A percentile compares a stretch with the other conserved stretches of the same genome.
Conservation (phyloP, 2,888 invertebrate species). For the Pteria penguin region DNA sequence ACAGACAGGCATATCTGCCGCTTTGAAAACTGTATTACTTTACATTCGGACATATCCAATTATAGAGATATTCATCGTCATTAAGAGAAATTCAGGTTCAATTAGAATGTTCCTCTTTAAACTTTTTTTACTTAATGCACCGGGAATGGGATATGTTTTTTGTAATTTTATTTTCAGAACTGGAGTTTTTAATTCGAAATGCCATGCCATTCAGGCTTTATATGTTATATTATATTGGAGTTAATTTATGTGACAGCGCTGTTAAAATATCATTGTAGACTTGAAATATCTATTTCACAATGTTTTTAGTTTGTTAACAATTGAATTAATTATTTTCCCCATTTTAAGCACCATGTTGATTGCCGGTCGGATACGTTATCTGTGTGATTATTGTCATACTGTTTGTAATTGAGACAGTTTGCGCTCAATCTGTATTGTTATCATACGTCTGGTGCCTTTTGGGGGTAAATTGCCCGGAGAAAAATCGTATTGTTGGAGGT, state of each 20-base stretch:
- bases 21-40: neutral
- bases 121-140: neutral
- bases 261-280: neutral
- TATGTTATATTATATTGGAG: neutral
- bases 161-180: too few relatives aligned
- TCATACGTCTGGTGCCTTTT: slow-evolving; percentile 13
- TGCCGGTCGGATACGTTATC: slow-evolving; percentile 27
- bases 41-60: neutral
- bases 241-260: neutral
- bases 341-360: neutral
- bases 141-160: too few relatives aligned
- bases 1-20: neutral
- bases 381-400: slow-evolving; percentile 17
- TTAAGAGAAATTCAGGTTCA: neutral
- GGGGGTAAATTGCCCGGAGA: slow-evolving; percentile 35
- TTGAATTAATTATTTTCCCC: neutral
- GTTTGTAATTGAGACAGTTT: slow-evolving; percentile 33
- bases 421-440: slow-evolving; percentile 17
- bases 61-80: neutral
- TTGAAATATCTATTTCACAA: neutral
- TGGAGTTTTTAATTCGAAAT: neutral
- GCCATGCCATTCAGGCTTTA: neutral
- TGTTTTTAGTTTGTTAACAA: neutral
- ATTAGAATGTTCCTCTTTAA: neutral
- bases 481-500: slow-evolving; percentile 38